Base-by-base conservation (phyloP, 2,113 vertebrate genomes). In the Aldabrachelys gigantea region DNA sequence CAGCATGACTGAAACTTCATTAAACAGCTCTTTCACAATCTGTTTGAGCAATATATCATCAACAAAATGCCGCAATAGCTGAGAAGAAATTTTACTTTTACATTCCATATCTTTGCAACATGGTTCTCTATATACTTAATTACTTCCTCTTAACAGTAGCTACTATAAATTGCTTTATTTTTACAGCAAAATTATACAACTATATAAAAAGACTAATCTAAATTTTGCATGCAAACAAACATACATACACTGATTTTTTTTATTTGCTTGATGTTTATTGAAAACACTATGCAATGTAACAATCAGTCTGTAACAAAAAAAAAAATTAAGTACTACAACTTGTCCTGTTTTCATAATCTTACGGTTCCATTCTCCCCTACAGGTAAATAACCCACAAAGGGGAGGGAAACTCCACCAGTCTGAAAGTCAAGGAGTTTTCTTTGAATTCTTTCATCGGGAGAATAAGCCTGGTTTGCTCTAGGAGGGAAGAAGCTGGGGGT, bases 71-170 rank as follows among this genome's bases (percentile, higher is more conserved):
- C 95, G 94, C 84, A 84, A 24, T 31, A 47, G 92, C 59, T 93
- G 35, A 87, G 82, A 90, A 93, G 85, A 62, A 90, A 90, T 96
- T 94, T 94, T 80, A 84, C 89, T 92, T 95, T 62, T 31, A 4
- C 59, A 94, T 89, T 94, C 85, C 2, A 0, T 94, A 1, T 25
- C 91, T 87, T 91, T 82, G 41, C 3, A 0, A 24, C 75, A n/a
- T 95, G 82, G 91, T 0, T 65, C 94, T 29, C 57, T 62, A 96
- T 47, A 25, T 44, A 69, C 80, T 72, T 93, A 49, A 91, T 92
- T 56, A 41, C 56, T 96, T 97, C 95, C 96, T 94, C 87, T 96
- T 95, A 84, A 62, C 86, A 57, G 89, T 41, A 89, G 89, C 86
- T 80, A 27, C 3, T 84, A 75, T 84, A 92, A 93, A 89, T 81